These are phyloP conservation scores for Puntigrus tetrazona DNA, from an alignment of 2,113 vertebrate genomes.

Conservation along the genomic window DNA sequence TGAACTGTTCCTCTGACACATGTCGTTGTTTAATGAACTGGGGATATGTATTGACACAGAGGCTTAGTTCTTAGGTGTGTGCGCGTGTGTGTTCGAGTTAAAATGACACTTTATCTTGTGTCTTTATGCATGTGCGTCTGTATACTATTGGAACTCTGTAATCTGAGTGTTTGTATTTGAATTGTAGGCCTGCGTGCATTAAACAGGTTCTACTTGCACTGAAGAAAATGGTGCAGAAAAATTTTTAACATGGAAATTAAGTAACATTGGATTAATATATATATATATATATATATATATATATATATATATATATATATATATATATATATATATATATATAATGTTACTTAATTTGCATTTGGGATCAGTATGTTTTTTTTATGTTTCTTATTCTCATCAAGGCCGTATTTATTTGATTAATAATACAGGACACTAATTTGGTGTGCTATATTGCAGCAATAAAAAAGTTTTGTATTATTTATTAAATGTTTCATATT, in stretches of 20 bases:
- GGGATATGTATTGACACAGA: slow-evolving; percentile 32
- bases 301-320: too few species aligned
- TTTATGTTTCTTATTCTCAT: too few species aligned
- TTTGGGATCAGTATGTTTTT: too few species aligned
- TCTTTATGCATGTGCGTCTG: slow-evolving; percentile 20
- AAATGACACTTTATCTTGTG: background rate
- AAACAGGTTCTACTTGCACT: background rate
- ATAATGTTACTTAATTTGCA: too few species aligned
- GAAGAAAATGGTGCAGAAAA: background rate
- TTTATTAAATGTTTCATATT: background rate
- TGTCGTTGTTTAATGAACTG: slow-evolving; percentile 54
- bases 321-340: too few species aligned
- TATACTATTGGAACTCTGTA: background rate
- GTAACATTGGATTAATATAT: background rate
- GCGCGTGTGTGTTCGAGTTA: background rate
- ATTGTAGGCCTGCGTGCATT: background rate
- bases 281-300: too few species aligned
- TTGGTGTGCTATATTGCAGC: too few species aligned
- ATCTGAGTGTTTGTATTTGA: slow-evolving; percentile 51
- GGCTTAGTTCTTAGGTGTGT: slow-evolving; percentile 29
- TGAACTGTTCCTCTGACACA: slow-evolving; percentile 51
- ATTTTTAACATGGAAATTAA: too few species aligned
- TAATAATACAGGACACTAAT: too few species aligned
- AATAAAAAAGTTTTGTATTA: too few species aligned
- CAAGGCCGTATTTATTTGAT: too few species aligned